phyloP scores from a whole-genome alignment of 2,797 vertebrate genomes.

The Danio kyathit region DNA sequence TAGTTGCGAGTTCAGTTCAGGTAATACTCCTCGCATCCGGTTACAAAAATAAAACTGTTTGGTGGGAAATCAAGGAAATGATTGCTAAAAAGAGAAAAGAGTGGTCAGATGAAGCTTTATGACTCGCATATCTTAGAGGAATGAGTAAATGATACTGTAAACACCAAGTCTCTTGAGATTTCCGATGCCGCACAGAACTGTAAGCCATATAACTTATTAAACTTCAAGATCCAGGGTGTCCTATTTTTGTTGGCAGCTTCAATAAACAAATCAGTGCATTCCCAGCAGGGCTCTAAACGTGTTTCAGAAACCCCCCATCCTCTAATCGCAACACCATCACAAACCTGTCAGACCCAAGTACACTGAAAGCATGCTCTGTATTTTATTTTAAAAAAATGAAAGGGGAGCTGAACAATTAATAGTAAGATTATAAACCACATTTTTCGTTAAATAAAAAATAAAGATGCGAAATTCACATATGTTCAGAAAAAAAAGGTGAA shows the following conservation, averaged over 20 bases:
- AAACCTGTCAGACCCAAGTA: conserved; percentile 19
- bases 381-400: background rate
- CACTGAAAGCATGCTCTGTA: background rate
- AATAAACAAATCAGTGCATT: conserved; percentile 58
- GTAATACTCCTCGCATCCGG: background rate
- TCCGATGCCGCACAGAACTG: conserved; percentile 33
- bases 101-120: conserved; percentile 9
- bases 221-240: conserved; percentile 57
- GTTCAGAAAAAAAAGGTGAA: conserved; percentile 24
- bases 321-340: conserved; percentile 34
- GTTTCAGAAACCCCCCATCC: conserved; percentile 7
- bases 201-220: conserved; percentile 49
- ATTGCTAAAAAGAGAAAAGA: conserved; percentile 6
- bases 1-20: conserved; percentile 17
- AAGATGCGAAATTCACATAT: background rate
- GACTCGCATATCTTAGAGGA: conserved; percentile 13
- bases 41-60: conserved; percentile 7
- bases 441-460: background rate
- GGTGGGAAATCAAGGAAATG: conserved; percentile 17
- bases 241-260: conserved; percentile 62
- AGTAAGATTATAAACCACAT: conserved; percentile 1
- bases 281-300: conserved; percentile 46
- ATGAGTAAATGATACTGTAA: conserved; percentile 27
- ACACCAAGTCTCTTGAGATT: conserved; percentile 25
- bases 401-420: background rate